Evolutionary conservation across 2,888 invertebrate species (phyloP).

Genomic region (Apotomis capreana): DNA sequence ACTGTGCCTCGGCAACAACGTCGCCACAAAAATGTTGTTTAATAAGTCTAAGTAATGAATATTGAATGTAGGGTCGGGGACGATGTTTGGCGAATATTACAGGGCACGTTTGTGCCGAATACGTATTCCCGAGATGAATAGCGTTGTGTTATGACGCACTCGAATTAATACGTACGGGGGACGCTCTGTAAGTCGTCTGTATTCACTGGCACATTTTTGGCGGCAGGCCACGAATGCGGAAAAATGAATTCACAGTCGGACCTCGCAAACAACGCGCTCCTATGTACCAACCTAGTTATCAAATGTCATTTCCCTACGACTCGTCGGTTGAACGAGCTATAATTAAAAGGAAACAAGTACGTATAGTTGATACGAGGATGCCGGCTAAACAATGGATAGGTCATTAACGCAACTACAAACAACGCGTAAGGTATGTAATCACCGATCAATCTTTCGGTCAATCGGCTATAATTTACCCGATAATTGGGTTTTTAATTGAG

Average conservation of each 20-base stretch:
- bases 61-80: conserved; percentile 7
- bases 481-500: conserved; percentile 29
- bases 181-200: conserved; percentile 17
- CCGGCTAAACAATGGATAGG: conserved; percentile 9
- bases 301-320: conserved; percentile 19
- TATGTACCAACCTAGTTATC: conserved; percentile 19
- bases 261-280: background rate
- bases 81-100: conserved; percentile 18
- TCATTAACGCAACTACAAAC: conserved; percentile 9
- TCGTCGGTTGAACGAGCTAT: conserved; percentile 6
- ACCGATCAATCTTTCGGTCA: background rate
- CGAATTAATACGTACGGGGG: conserved; percentile 45
- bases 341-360: conserved; percentile 17
- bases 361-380: conserved; percentile 9
- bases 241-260: background rate
- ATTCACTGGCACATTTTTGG: conserved; percentile 52
- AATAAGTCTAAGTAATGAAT: conserved; percentile 24
- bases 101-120: conserved; percentile 3
- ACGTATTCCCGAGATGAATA: conserved; percentile 20
- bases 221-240: conserved; percentile 51
- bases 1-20: conserved; percentile 6
- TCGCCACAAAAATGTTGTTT: conserved; percentile 14
- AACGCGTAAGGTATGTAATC: conserved; percentile 21
- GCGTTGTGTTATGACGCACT: conserved; percentile 43
- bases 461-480: conserved; percentile 28